Evolutionary conservation across 2,113 vertebrate genomes (phyloP).

Genomic region (Megaceryle maxima): DNA sequence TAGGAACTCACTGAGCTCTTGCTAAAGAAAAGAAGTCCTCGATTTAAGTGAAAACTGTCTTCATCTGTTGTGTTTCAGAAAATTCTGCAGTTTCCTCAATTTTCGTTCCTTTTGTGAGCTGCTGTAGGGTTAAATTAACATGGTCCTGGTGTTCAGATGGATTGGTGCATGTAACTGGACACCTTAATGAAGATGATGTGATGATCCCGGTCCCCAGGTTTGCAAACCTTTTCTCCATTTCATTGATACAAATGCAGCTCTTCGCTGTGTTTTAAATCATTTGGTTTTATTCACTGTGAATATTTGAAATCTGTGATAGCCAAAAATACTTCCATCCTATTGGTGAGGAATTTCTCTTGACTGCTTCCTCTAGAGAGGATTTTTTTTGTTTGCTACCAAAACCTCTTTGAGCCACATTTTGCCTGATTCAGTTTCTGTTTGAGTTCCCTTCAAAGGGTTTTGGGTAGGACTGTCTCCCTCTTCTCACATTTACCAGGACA

Average conservation of each 20-base stretch:
- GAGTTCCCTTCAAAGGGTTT: neutral
- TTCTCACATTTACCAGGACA: neutral
- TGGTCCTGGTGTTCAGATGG: neutral
- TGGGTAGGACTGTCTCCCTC: neutral
- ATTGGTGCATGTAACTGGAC: neutral
- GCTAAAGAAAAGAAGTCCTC: neutral
- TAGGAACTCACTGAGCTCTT: neutral
- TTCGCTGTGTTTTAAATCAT: neutral
- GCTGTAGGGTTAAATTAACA: neutral
- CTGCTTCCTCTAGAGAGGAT: neutral
- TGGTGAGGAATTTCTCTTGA: neutral
- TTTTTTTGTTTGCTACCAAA: neutral
- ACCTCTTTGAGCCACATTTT: neutral
- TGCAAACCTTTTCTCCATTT: neutral
- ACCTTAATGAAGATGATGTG: neutral
- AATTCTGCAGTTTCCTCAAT: neutral
- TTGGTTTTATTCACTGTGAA: neutral
- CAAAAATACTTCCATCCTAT: neutral
- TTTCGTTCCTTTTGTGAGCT: neutral
- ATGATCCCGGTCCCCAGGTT: accelerated
- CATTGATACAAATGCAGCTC: neutral
- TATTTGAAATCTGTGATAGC: neutral
- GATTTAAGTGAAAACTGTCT: neutral
- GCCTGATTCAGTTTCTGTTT: neutral
- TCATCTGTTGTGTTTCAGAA: neutral